Conservation (phyloP, 2,797 vertebrate species). For the Gobio occitaniae region DNA sequence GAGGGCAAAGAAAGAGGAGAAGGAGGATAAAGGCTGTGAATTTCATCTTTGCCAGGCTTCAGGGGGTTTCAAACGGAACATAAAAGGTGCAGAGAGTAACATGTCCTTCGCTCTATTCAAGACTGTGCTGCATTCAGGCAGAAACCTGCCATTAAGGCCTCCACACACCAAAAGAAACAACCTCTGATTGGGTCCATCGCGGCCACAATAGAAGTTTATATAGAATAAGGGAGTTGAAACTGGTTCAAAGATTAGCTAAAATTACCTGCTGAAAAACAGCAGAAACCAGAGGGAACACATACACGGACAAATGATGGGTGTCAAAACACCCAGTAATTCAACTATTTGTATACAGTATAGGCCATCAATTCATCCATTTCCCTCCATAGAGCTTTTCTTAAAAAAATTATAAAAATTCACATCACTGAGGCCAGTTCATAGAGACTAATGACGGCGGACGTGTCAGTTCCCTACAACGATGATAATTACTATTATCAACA, state of each 20-base stretch:
- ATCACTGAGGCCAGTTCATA: not conserved
- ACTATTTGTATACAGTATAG: not conserved
- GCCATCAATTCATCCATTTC: not conserved
- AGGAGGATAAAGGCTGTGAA: not conserved
- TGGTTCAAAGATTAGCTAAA: not conserved
- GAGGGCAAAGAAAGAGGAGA: not conserved
- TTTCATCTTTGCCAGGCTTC: constrained; percentile 2
- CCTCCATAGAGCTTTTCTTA: not conserved
- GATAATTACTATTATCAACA: constrained; percentile 65
- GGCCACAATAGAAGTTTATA: not conserved
- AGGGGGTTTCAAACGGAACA: not conserved
- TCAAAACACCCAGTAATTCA: constrained; percentile 25
- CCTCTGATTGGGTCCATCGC: not conserved
- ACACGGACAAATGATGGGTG: constrained; percentile 13
- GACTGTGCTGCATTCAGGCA: constrained; percentile 12
- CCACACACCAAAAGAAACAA: not conserved
- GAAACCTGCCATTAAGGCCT: constrained; percentile 3
- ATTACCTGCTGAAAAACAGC: not conserved
- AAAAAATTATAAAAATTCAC: not conserved
- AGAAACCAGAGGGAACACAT: constrained; percentile 7
- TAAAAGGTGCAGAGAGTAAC: constrained; percentile 16
- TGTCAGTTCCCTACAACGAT: not conserved
- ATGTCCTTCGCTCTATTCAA: constrained; percentile 14
- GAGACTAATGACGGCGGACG: not conserved
- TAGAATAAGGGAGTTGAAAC: not conserved